Evolutionary conservation across 1,140 invertebrate genomes (phyloP).

Genomic region (Sipha flava): DNA sequence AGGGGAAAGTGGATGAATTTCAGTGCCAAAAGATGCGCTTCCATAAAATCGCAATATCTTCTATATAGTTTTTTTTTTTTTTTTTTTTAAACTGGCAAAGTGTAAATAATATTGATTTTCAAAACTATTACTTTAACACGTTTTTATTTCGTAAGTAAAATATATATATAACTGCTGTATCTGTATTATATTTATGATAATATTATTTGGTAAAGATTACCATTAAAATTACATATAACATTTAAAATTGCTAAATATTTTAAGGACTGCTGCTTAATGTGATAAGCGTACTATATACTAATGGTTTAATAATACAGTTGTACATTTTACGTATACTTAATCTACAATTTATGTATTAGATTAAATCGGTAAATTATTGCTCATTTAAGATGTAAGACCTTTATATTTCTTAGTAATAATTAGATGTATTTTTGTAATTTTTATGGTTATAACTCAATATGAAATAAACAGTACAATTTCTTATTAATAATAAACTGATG

Average conservation of each 20-base stretch:
- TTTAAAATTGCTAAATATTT: not conserved
- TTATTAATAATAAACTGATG: not conserved
- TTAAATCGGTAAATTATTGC: not conserved
- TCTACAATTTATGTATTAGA: not conserved
- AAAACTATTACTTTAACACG: not conserved
- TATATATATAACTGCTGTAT: no score
- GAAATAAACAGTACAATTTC: not conserved
- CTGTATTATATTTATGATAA: no score
- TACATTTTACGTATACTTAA: not conserved
- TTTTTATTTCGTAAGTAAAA: not conserved
- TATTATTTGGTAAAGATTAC: not conserved
- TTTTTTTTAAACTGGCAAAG: not conserved
- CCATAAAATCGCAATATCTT: not conserved
- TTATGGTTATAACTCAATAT: not conserved
- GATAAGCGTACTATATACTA: not conserved
- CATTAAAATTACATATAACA: not conserved
- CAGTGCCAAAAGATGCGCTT: not conserved
- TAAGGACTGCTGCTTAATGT: not conserved
- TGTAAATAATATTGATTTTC: not conserved
- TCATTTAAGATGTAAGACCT: slow-evolving; percentile 1
- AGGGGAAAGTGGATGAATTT: not conserved
- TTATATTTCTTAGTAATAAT: not conserved
- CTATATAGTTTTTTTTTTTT: not conserved
- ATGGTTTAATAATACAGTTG: not conserved
- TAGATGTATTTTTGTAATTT: not conserved